phyloP scores from a whole-genome alignment of 2,113 vertebrate genomes.

The Cromileptes altivelis region DNA sequence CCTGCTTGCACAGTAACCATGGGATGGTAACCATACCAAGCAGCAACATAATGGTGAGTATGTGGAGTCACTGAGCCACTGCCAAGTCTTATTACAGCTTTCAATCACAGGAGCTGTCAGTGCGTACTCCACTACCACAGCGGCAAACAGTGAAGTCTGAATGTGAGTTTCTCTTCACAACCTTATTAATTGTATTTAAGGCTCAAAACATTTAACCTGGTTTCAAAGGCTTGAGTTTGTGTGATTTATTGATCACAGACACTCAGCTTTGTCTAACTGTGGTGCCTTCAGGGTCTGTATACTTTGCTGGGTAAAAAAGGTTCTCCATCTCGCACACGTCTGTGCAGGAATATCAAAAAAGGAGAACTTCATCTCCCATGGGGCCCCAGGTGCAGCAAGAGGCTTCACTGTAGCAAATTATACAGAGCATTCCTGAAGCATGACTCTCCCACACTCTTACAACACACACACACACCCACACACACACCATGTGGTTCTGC shows the following conservation, averaged over 20 bases:
- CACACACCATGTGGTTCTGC: conserved; percentile 11
- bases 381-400: conserved; percentile 59
- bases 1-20: neutral
- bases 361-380: conserved; percentile 25
- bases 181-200: neutral
- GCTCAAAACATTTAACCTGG: too few relatives aligned
- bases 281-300: neutral
- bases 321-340: neutral
- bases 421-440: conserved; percentile 72
- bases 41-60: conserved; percentile 1
- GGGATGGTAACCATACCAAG: neutral
- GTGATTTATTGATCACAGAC: neutral
- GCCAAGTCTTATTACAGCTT: neutral
- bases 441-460: conserved; percentile 34
- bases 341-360: conserved; percentile 5
- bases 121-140: neutral
- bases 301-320: neutral
- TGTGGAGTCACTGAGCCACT: neutral
- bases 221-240: neutral
- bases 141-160: neutral
- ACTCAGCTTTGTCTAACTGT: neutral
- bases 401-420: conserved; percentile 43
- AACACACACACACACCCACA: conserved; percentile 20
- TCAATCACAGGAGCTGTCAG: neutral
- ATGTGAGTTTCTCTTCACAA: neutral